Evolutionary conservation across 2,888 invertebrate species (phyloP), one percentile per base, ranked within the genome.

Genomic region (Achlya flavicornis): DNA sequence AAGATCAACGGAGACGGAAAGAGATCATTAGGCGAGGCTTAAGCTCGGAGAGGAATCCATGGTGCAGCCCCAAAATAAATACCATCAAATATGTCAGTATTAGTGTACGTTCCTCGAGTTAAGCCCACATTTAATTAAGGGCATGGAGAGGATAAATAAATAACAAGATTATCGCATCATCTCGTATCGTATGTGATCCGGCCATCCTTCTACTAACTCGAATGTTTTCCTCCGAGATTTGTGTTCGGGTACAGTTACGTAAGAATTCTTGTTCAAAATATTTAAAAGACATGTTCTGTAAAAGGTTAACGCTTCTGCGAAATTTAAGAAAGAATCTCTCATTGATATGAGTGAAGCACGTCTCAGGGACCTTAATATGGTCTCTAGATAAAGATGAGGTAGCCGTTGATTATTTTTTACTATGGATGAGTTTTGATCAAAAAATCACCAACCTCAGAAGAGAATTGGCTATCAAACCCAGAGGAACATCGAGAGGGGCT

Each of bases 81-180:
- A 86, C 79, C 78, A 73, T 79, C 81, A 77, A 86, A 88, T 77
- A 76, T 81, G 83, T 81, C 81, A 81, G 82, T 72, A 76, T 83
- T 79, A 80, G 78, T 75, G 74, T 71, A 79, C 72, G 73, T 72
- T 78, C 65, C 71, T 76, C 67, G 75, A 75, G 74, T 74, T 78
- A 82, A 83, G 80, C 80, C 80, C 78, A 69, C 73, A 74, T 86
- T 89, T 90, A 89, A 91, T 91, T 88, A 88, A 81, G 77, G 77
- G 72, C 75, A 79, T 70, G 76, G 78, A 74, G 74, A 79, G 83
- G 85, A 85, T 80, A 84, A 85, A 90, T 90, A 92, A 91, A 92
- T 90, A 88, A 88, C 81, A 75, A 86, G 88, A 90, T 92, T 90
- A 92, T 90, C 89, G 77, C 74, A 79, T 80, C 83, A 91, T 91